Evolutionary conservation across 2,888 invertebrate species (phyloP), one percentile per base, ranked within the genome.

Genomic region (Drosophila acutilabella): DNA sequence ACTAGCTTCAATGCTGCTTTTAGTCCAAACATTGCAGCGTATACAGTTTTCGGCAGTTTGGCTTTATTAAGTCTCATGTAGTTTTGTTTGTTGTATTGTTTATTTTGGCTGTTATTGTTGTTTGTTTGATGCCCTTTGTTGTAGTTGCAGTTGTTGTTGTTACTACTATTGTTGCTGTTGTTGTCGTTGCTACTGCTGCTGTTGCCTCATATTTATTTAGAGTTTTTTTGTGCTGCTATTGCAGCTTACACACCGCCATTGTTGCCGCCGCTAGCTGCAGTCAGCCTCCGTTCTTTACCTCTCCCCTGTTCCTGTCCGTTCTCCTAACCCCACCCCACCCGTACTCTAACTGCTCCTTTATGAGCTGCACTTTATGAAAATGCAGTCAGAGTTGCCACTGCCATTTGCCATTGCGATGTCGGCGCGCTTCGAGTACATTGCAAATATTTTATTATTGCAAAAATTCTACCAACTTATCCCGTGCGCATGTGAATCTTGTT

Each of bases 381-480:
- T 86, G 90, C 85, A 86, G 85, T 88, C 16, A 62, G 18, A 5
- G 52, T 18, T 48, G 62, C 57, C 57, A 48, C 18, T 41, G 60
- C 56, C 45, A 50, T 38, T 61, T 41, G 60, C 53, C 45, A 50
- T 38, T 61, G 71, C 47, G 50, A 53, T 64, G 70, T 42, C 30
- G 38, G 54, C 30, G 51, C 57, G 75, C 64, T 86, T 84, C 83
- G 80, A 84, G 83, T 89, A 88, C 83, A 89, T 89, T 73, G 87
- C 81, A 88, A 89, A 89, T 88, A 89, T 90, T 88, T 88, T 88
- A 90, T 88, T 88, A 90, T 90, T 88, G 90, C 88, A 78, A 81
- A 48, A 88, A 89, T 88, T 88, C 83, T 76, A 73, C 77, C 90
- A 86, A 90, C 84, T 90, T 90, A 89, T 83, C 74, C 88, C 74